phyloP scores from a whole-genome alignment of 2,888 invertebrate species.

The Sphaerophoria rueppellii region DNA sequence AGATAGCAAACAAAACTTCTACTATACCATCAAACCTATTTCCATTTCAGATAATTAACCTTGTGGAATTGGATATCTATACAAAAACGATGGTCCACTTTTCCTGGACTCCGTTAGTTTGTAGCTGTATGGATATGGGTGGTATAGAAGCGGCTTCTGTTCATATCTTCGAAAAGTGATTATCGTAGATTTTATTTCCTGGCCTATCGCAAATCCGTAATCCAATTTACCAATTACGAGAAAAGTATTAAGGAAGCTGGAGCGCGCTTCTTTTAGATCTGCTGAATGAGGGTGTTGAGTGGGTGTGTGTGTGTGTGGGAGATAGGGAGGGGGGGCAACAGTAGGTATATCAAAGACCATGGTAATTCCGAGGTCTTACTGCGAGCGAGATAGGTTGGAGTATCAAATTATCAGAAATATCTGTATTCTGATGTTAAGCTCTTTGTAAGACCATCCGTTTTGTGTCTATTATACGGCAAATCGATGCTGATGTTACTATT shows the following conservation, averaged over 20 bases:
- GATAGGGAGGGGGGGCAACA: neutral
- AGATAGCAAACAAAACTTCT: neutral
- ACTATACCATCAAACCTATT: neutral
- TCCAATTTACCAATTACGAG: conserved; percentile 69
- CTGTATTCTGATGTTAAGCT: conserved; percentile 50
- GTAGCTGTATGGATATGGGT: no score
- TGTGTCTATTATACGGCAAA: conserved; percentile 38
- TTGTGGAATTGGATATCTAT: conserved; percentile 30
- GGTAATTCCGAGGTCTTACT: conserved; percentile 40
- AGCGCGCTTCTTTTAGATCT: neutral
- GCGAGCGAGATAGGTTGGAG: conserved; percentile 9
- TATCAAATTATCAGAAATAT: conserved; percentile 62
- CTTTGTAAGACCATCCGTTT: conserved; percentile 39
- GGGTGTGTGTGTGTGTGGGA: neutral
- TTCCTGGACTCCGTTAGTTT: no score
- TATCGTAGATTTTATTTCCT: conserved; percentile 47
- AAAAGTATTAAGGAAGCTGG: conserved; percentile 42
- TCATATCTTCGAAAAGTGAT: neutral
- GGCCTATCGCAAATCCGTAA: conserved; percentile 65
- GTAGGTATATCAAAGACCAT: conserved; percentile 25
- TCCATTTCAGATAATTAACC: conserved; percentile 58
- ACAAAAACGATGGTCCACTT: neutral
- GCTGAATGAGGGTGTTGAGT: no score
- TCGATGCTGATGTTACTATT: conserved; percentile 30
- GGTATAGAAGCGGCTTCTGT: neutral